Evolutionary conservation across 1,140 invertebrate species (phyloP).

Genomic region (Andrena cerasifolii): DNA sequence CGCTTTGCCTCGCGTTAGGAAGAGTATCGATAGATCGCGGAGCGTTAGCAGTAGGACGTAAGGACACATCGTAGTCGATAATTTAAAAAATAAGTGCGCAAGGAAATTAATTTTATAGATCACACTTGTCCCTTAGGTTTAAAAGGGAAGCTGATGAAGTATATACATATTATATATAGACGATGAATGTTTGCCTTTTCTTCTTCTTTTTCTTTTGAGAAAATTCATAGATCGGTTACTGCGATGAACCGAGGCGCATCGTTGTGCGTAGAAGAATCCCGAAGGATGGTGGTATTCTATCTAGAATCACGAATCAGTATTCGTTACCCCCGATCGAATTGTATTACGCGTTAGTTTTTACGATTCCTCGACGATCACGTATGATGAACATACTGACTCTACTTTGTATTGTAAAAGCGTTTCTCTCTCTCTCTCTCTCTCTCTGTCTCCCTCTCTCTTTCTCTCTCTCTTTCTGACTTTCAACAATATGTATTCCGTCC

Average conservation of each 20-base stretch:
- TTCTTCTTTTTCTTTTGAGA: neutral
- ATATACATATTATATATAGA: too few relatives aligned
- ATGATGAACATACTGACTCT: slow-evolving; percentile 47
- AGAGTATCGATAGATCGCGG: slow-evolving; percentile 10
- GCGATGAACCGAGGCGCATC: slow-evolving; percentile 1
- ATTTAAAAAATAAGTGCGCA: slow-evolving; percentile 39
- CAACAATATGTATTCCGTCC: slow-evolving; percentile 50
- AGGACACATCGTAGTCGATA: slow-evolving; percentile 43
- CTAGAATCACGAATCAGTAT: slow-evolving; percentile 30
- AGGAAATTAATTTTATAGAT: slow-evolving; percentile 28
- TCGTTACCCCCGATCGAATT: slow-evolving; percentile 35
- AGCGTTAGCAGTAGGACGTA: slow-evolving; percentile 19
- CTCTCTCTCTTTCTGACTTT: too few relatives aligned
- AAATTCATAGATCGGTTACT: slow-evolving; percentile 11
- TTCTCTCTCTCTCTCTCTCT: slow-evolving; percentile 2
- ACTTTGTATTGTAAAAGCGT: slow-evolving; percentile 26
- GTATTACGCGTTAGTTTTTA: slow-evolving; percentile 47
- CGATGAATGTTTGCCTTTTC: neutral
- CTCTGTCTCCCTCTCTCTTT: neutral
- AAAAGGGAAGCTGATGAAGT: neutral
- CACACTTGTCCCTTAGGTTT: slow-evolving; percentile 12
- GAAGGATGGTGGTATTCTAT: neutral
- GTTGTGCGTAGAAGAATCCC: slow-evolving; percentile 7
- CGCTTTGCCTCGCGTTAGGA: neutral
- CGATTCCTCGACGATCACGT: slow-evolving; percentile 29